Percentiles rank a stretch among this genome's conserved stretches.
These are phyloP conservation scores for Spodoptera picta DNA, from an alignment of 2,888 invertebrate genomes.

Conservation along the genomic window DNA sequence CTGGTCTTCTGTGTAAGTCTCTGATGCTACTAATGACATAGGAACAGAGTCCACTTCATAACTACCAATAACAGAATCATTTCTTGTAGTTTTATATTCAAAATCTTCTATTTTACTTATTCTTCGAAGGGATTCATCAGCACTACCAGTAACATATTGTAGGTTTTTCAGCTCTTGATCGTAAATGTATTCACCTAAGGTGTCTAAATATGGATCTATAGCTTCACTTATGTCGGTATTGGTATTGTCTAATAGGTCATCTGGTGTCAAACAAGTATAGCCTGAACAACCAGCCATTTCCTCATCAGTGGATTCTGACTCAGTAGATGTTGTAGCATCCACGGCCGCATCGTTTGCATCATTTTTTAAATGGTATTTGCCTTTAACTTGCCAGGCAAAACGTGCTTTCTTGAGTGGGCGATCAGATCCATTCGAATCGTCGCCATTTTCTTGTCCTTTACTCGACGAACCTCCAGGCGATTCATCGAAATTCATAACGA, in stretches of 20 bases:
- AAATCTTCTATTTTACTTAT: conserved; percentile 68
- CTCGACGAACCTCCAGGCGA: conserved; percentile 82
- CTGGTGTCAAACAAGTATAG: conserved; percentile 19
- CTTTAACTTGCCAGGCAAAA: conserved; percentile 91
- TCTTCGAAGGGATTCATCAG: conserved; percentile 65
- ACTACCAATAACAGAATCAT: conserved; percentile 58
- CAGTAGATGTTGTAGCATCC: conserved; percentile 32
- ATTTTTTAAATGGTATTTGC: conserved; percentile 89
- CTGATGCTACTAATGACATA: conserved; percentile 67
- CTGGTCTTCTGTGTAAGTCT: conserved; percentile 74
- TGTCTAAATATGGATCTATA: conserved; percentile 79
- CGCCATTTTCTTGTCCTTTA: conserved; percentile 87
- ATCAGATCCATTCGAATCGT: conserved; percentile 83
- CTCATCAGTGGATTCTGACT: conserved; percentile 40
- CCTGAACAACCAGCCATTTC: conserved; percentile 57
- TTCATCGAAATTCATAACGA: conserved; percentile 77
- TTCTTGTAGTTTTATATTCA: conserved; percentile 69
- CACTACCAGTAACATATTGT: conserved; percentile 70
- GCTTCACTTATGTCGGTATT: conserved; percentile 57
- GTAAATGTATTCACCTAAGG: conserved; percentile 77
- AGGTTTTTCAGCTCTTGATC: conserved; percentile 78
- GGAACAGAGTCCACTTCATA: conserved; percentile 57
- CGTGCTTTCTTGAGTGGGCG: conserved; percentile 91
- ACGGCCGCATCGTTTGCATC: conserved; percentile 60
- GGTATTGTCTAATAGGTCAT: conserved; percentile 18